Evolutionary conservation across 2,797 vertebrate genomes (phyloP), one percentile per base, ranked within the genome.

Genomic region (Peromyscus eremicus): DNA sequence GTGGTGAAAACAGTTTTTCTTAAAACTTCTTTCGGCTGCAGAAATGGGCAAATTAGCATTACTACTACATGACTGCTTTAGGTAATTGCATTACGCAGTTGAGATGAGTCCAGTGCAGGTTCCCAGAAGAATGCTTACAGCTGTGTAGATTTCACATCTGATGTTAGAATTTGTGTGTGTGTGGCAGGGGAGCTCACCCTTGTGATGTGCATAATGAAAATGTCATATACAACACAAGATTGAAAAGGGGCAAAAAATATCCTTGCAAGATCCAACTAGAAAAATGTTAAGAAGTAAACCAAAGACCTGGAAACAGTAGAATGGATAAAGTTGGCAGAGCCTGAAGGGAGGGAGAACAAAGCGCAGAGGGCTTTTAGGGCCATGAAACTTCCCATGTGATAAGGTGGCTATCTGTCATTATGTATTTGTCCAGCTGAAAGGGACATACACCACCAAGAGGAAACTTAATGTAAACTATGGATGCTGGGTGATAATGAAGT

Each of bases 91-190:
- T 99, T 99, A 99, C 99, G 98, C 99, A 98, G 98, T 98, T 99
- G 99, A 99, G 99, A 98, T 98, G 98, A 98, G 98, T 98, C 98
- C 98, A 98, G 98, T 98, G 99, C 99, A 99, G 98, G 99, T 99
- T 99, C 99, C 99, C 99, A 99, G 98, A 99, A 99, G 99, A 99
- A 99, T 99, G 98, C 98, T 98, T 99, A 99, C 99, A 99, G 99
- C 99, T 99, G 99, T 98, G 99, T 98, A 97, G 98, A 98, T 98
- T 99, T 99, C 98, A 76, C 99, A 99, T 99, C 98, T 98, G 98
- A 98, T 99, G 98, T 98, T 98, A 97, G 95, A 90, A 95, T 98
- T 98, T 98, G 98, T 96, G 23, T 19, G 83, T 62, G 82, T 87
- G 83, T 9, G 95, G n/a, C n/a, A n/a, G 82, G 87, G 86, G 60